A percentile compares a stretch with the other conserved stretches of the same genome.
phyloP scores from a whole-genome alignment of 2,797 vertebrate species.

The Lophius americanus region DNA sequence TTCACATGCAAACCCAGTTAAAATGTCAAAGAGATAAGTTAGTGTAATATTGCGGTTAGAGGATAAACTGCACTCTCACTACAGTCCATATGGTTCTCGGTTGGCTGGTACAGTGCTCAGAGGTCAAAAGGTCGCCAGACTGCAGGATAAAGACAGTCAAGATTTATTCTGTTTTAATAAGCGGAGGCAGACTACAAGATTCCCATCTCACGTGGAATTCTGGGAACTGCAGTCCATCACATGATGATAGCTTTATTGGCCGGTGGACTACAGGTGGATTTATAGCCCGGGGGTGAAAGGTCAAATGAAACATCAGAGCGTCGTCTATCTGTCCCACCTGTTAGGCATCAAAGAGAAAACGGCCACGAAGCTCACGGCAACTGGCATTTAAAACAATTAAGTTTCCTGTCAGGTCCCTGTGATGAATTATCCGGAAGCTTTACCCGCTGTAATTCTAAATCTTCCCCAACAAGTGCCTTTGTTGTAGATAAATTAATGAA shows the following conservation, averaged over 20 bases:
- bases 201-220: slow-evolving; percentile 63
- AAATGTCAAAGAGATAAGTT: neutral
- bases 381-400: slow-evolving; percentile 99
- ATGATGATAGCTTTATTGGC: slow-evolving; percentile 72
- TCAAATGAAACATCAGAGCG: slow-evolving; percentile 75
- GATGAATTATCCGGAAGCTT: slow-evolving; percentile 99
- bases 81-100: slow-evolving; percentile 11
- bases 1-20: neutral
- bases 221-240: slow-evolving; percentile 74
- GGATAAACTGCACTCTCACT: neutral
- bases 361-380: slow-evolving; percentile 80
- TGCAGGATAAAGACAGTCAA: slow-evolving; percentile 6
- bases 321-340: slow-evolving; percentile 79
- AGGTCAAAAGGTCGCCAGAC: slow-evolving; percentile 20
- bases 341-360: slow-evolving; percentile 79
- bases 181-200: slow-evolving; percentile 48
- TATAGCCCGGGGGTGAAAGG: slow-evolving; percentile 68
- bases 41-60: neutral
- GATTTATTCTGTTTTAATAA: slow-evolving; percentile 60
- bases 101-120: neutral
- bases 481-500: slow-evolving; percentile 99
- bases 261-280: slow-evolving; percentile 68
- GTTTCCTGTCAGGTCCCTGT: slow-evolving; percentile 96
- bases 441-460: slow-evolving; percentile 97
- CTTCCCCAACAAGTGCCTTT: slow-evolving; percentile 99